Evolutionary conservation across 2,888 invertebrate genomes (phyloP).

Genomic region (Tigriopus californicus): DNA sequence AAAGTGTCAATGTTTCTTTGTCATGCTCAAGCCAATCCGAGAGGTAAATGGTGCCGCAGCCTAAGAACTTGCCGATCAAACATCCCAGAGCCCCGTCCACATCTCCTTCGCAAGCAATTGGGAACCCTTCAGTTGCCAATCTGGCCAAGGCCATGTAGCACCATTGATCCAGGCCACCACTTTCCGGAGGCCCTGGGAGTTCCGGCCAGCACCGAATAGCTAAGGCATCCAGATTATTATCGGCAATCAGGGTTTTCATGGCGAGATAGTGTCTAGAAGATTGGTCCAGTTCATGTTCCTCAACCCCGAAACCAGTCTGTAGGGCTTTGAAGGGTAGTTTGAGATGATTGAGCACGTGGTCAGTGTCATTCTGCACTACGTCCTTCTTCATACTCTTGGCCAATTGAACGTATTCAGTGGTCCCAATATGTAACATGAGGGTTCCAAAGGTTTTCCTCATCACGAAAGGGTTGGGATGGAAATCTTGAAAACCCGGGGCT

Average conservation of each 20-base stretch:
- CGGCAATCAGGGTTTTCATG: not conserved
- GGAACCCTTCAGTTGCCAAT: constrained; percentile 15
- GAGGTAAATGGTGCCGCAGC: constrained; percentile 8
- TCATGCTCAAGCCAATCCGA: constrained; percentile 14
- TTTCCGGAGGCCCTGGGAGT: not conserved
- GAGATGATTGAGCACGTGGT: not conserved
- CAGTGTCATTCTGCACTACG: not conserved
- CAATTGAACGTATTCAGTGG: not conserved
- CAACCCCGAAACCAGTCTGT: not conserved
- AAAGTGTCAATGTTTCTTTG: not conserved
- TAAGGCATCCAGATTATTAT: constrained; percentile 7
- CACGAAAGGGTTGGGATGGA: constrained; percentile 5
- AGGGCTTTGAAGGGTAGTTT: not conserved
- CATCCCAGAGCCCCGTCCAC: constrained; percentile 7
- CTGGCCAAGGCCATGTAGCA: constrained; percentile 11
- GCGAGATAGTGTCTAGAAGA: constrained; percentile 4
- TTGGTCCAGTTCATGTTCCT: not conserved
- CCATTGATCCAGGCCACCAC: not conserved
- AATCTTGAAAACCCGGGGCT: constrained; percentile 12
- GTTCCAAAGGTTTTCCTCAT: constrained; percentile 4
- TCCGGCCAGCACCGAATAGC: constrained; percentile 12
- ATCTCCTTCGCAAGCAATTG: constrained; percentile 12
- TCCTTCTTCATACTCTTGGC: not conserved
- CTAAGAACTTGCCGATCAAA: constrained; percentile 7
- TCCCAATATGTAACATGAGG: constrained; percentile 3